Conservation (phyloP, 2,113 vertebrate species). For the Tympanuchus pallidicinctus region DNA sequence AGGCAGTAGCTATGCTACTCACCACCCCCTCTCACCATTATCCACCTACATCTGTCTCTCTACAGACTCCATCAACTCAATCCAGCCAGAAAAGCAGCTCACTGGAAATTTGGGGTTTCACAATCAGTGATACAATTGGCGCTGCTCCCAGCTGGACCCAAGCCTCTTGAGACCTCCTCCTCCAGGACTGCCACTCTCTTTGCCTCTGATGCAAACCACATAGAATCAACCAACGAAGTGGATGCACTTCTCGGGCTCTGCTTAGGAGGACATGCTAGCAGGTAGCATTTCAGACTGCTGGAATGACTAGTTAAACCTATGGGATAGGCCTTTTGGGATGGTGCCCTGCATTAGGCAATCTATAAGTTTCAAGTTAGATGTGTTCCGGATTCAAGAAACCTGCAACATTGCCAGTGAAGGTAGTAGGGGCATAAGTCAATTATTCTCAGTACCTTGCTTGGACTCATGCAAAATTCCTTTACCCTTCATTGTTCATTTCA, state of each 20-base stretch:
- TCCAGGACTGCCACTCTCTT: neutral
- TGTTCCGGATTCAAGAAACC: neutral
- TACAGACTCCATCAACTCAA: conserved; percentile 48
- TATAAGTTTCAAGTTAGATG: neutral
- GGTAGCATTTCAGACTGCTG: neutral
- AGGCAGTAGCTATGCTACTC: conserved; percentile 65
- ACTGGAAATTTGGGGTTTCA: neutral
- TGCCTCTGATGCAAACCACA: neutral
- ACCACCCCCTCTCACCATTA: conserved; percentile 61
- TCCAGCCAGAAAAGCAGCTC: conserved; percentile 50
- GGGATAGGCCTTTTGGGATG: neutral
- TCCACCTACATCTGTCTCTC: conserved; percentile 69
- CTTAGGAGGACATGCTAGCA: neutral
- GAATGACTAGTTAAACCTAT: neutral
- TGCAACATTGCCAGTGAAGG: neutral
- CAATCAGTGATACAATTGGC: conserved; percentile 36
- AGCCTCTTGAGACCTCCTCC: neutral
- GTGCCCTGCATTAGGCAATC: neutral
- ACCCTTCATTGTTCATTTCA: neutral
- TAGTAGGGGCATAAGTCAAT: neutral
- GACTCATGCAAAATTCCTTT: neutral
- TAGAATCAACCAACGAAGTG: neutral
- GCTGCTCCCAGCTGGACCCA: conserved; percentile 6
- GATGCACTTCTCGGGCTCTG: neutral
- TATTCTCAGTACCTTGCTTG: neutral